Evolutionary conservation across 2,797 vertebrate species (phyloP).

Genomic region (Sphenopsis melanotis): DNA sequence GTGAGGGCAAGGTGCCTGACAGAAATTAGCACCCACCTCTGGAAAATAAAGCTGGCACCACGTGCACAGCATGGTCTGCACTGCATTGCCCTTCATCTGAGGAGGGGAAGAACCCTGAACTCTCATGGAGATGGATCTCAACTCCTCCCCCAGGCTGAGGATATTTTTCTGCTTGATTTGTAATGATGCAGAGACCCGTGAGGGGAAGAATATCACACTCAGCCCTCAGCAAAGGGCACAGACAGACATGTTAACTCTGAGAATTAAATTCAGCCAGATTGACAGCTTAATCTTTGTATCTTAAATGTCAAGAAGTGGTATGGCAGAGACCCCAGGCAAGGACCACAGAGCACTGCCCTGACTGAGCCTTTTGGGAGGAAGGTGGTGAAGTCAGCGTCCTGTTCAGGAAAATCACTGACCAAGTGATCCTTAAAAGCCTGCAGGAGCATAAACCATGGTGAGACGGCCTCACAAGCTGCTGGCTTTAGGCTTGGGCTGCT

Average conservation of each 20-base stretch:
- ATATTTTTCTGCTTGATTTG: conserved; percentile 1
- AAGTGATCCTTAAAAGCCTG: background rate
- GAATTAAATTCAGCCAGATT: background rate
- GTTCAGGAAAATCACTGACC: background rate
- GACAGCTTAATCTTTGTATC: conserved; percentile 36
- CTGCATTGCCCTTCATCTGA: background rate
- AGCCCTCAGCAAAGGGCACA: conserved; percentile 13
- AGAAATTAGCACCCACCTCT: background rate
- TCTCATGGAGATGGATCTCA: background rate
- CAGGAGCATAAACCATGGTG: background rate
- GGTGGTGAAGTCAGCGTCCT: background rate
- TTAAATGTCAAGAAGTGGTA: conserved; percentile 5
- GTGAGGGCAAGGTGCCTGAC: background rate
- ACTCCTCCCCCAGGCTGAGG: background rate
- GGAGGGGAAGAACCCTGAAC: background rate
- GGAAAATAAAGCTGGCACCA: background rate
- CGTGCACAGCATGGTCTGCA: background rate
- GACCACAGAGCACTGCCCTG: background rate
- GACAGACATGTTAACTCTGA: background rate
- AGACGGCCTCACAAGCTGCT: background rate
- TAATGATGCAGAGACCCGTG: background rate
- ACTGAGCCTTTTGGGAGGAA: background rate
- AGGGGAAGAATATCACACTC: background rate
- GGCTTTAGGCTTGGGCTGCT: background rate
- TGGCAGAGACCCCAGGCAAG: background rate